These are phyloP conservation scores for Tetranychus urticae DNA, from an alignment of 1,140 invertebrate species.

Conservation along the genomic window DNA sequence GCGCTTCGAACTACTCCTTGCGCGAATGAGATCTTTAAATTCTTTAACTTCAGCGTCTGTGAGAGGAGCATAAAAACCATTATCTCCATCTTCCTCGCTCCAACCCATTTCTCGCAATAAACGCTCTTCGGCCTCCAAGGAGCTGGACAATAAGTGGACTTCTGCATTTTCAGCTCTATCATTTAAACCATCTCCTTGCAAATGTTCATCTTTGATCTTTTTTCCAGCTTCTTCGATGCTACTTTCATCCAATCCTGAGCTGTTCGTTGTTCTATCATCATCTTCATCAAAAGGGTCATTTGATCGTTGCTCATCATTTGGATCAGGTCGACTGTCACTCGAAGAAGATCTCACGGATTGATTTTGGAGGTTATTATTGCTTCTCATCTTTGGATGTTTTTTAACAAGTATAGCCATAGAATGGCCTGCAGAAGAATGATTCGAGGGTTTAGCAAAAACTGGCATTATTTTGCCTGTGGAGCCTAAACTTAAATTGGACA, in stretches of 20 bases:
- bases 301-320: too few species aligned
- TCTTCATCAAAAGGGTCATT: too few species aligned
- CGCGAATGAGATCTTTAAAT: slow-evolving; percentile 17
- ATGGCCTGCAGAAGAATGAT: background rate
- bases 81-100: slow-evolving; percentile 18
- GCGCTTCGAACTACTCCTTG: background rate
- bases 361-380: background rate
- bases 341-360: too few species aligned
- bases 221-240: background rate
- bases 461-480: background rate
- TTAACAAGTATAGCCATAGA: background rate
- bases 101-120: slow-evolving; percentile 22
- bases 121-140: slow-evolving; percentile 21
- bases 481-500: too few species aligned
- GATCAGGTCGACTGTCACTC: too few species aligned
- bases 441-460: background rate
- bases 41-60: slow-evolving; percentile 22
- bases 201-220: background rate
- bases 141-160: slow-evolving; percentile 17
- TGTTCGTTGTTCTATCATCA: background rate
- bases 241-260: background rate
- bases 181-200: slow-evolving; percentile 5
- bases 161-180: slow-evolving; percentile 7
- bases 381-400: background rate
- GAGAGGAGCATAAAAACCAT: slow-evolving; percentile 20